Evolutionary conservation across 2,113 vertebrate species (phyloP), one percentile per base, ranked within the genome.

Genomic region (Mesoclemmys tuberculata): DNA sequence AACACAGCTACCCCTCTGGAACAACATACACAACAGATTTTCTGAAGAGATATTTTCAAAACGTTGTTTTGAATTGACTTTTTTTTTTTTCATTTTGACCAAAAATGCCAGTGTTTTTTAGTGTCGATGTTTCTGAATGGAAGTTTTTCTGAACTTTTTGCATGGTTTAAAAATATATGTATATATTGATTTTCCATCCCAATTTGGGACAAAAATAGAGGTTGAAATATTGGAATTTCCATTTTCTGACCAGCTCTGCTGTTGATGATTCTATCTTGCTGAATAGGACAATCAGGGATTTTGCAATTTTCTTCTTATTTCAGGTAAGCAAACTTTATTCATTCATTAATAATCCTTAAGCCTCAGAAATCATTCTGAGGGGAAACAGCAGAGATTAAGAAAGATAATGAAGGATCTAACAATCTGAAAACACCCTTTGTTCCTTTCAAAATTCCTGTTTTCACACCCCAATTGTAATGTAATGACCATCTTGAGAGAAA

Each of bases 41-140:
- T 94, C 48, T 79, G 95, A 94, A 86, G 54, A 29, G 80, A 13
- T 35, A 86, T 86, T 29, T 89, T 61, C 51, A 51, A 89, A 94
- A 89, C 24, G 11, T 14, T 55, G 4, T 51, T 61, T 49, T 81
- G 44, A 93, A 8, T 58, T 68, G 91, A 68, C 21, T 78, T 85
- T 27, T 51, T 41, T 71, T 87, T 92, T 82, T n/a, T n/a, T n/a
- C 5, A 0, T 22, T 77, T 93, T 85, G 58, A 77, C 93, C 8
- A 24, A 81, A 89, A 71, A 85, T 84, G 9, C 56, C 48, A 22
- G 55, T 52, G 83, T 4, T 79, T 92, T 41, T 79, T 92, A 61
- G 27, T 74, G 94, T 88, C 68, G 35, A 71, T 77, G 18, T n/a
- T 79, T 94, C 18, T 21, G 6, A 80, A 68, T 90, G 31, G 92